These are phyloP conservation scores for Craseonycteris thonglongyai DNA, from an alignment of 2,113 vertebrate genomes.

Conservation along the genomic window DNA sequence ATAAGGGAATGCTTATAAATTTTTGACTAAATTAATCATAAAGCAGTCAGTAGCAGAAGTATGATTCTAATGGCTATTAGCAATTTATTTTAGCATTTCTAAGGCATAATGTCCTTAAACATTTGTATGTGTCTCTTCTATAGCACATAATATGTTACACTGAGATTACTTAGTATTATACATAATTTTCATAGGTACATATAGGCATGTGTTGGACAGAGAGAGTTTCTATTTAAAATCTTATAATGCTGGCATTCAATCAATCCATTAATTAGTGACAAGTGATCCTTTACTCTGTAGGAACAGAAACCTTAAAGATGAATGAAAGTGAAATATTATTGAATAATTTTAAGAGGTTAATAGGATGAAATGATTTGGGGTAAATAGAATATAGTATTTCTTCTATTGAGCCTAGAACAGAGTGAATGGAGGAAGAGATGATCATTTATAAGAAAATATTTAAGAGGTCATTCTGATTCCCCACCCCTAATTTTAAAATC, in stretches of 20 bases:
- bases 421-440: neutral
- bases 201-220: neutral
- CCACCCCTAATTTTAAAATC: neutral
- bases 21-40: conserved; percentile 30
- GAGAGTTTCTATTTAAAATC: neutral
- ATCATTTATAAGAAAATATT: neutral
- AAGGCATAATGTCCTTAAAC: neutral
- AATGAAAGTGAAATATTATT: neutral
- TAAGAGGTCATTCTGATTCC: neutral
- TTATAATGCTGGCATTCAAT: neutral
- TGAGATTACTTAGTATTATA: neutral
- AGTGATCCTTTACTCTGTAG: neutral
- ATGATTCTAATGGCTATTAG: neutral
- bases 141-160: neutral
- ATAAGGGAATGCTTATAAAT: neutral
- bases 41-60: neutral
- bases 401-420: neutral
- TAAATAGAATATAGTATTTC: neutral
- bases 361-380: neutral
- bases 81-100: neutral
- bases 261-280: neutral
- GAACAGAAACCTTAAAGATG: neutral
- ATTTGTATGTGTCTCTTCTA: neutral
- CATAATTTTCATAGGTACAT: neutral
- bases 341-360: neutral